phyloP scores from a whole-genome alignment of 2,113 vertebrate species.

The Corydoras sp. region DNA sequence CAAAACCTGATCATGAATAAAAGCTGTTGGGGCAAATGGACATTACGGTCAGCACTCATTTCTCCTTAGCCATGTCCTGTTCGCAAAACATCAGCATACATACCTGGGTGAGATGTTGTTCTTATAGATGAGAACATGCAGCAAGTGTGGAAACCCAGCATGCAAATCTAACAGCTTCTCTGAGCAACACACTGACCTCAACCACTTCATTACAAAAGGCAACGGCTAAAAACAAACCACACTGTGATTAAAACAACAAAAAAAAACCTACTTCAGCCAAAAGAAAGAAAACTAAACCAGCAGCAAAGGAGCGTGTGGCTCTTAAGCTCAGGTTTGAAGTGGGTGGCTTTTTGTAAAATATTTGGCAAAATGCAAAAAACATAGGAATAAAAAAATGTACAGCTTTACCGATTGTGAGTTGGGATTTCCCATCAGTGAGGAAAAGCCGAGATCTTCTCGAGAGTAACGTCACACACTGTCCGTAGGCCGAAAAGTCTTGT shows the following conservation, averaged over 20 bases:
- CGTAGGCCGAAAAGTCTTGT: conserved; percentile 25
- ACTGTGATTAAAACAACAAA: conserved; percentile 7
- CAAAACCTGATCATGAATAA: conserved; percentile 11
- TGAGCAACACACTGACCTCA: conserved; percentile 20
- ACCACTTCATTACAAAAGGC: conserved; percentile 34
- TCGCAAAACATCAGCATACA: conserved; percentile 11
- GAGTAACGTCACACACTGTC: conserved; percentile 20
- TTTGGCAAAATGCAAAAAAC: conserved; percentile 26
- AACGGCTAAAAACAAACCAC: conserved; percentile 23
- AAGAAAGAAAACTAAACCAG: conserved; percentile 1
- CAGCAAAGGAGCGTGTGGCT: background rate
- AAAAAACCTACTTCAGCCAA: conserved; percentile 3
- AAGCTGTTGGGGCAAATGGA: conserved; percentile 2
- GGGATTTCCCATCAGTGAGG: conserved; percentile 13
- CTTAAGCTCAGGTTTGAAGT: conserved; percentile 4
- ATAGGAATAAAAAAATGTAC: conserved; percentile 10
- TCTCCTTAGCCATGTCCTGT: conserved; percentile 13
- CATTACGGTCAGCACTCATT: conserved; percentile 14
- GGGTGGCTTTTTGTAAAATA: conserved; percentile 3
- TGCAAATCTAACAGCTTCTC: conserved; percentile 32
- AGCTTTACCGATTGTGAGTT: conserved; percentile 21
- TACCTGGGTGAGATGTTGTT: conserved; percentile 17
- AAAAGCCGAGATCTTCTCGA: conserved; percentile 9
- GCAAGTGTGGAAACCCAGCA: conserved; percentile 32
- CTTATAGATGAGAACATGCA: conserved; percentile 31